Evolutionary conservation across 2,888 invertebrate species (phyloP).

Genomic region (Ennomos erosarius): DNA sequence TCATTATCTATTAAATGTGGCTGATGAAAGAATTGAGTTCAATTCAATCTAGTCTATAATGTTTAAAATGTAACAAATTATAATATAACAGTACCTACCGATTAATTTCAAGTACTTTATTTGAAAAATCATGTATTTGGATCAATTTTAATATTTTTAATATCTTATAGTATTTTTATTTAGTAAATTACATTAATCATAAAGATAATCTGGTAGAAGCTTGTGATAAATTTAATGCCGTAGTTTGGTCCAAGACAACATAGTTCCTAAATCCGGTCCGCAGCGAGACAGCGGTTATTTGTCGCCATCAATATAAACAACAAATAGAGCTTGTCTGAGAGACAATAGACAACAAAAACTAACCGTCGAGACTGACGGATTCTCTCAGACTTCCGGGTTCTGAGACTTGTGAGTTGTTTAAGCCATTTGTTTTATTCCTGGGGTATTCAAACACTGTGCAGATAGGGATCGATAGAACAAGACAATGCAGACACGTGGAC

Average conservation of each 20-base stretch:
- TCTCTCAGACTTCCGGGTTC: constrained; percentile 51
- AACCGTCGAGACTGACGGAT: constrained; percentile 45
- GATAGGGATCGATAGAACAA: constrained; percentile 27
- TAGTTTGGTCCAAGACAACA: constrained; percentile 21
- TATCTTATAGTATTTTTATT: no score
- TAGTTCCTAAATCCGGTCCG: constrained; percentile 39
- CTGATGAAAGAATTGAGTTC: constrained; percentile 3
- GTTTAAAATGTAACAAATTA: no score
- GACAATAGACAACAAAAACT: constrained; percentile 57
- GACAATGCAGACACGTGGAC: constrained; percentile 12
- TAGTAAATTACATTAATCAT: constrained; percentile 16
- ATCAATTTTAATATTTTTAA: no score
- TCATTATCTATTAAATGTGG: neutral
- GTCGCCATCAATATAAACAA: constrained; percentile 61
- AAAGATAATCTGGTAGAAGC: constrained; percentile 13
- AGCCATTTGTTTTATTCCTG: constrained; percentile 36
- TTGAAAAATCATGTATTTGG: no score
- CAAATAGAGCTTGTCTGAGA: constrained; percentile 49
- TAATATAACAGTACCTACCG: no score
- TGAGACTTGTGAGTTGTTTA: constrained; percentile 42
- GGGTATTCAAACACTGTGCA: constrained; percentile 32
- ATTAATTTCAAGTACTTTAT: no score
- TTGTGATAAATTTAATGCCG: constrained; percentile 18
- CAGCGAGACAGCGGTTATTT: constrained; percentile 56
- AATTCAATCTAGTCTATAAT: neutral